Conservation (phyloP, 2,888 invertebrate species). For the Melitaea athalia region DNA sequence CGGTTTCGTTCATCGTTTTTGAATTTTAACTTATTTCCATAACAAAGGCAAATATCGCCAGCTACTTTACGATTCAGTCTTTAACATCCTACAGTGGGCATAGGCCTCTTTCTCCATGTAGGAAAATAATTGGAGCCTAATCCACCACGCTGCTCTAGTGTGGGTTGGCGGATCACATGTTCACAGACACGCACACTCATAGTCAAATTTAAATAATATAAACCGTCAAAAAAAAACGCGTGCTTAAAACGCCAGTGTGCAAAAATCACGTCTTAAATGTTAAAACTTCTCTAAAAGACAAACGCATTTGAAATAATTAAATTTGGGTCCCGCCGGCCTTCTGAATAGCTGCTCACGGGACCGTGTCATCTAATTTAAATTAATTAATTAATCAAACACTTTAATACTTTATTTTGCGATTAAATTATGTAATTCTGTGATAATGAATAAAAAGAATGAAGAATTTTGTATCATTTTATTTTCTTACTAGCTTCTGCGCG, state of each 20-base stretch:
- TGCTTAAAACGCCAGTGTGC: slow-evolving; percentile 11
- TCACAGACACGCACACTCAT: no score
- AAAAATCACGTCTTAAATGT: slow-evolving; percentile 19
- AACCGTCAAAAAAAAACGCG: background rate
- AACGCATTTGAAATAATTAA: slow-evolving; percentile 46
- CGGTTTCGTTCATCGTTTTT: no score
- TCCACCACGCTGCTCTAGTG: no score
- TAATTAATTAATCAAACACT: slow-evolving; percentile 43
- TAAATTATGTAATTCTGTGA: background rate
- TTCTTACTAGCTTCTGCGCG: no score
- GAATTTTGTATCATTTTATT: background rate
- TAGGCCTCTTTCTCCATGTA: no score
- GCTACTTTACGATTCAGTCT: no score
- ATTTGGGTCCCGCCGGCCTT: slow-evolving; percentile 37
- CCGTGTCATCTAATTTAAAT: slow-evolving; percentile 45
- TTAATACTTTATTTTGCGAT: slow-evolving; percentile 32
- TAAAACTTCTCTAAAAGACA: slow-evolving; percentile 40
- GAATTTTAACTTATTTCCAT: no score
- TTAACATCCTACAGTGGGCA: no score
- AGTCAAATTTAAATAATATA: background rate
- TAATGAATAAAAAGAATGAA: background rate
- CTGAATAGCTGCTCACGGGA: slow-evolving; percentile 42
- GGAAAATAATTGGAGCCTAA: no score
- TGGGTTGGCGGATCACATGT: no score
- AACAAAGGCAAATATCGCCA: no score